Percentiles rank a stretch among this genome's conserved stretches.
phyloP scores from a whole-genome alignment of 1,140 invertebrate genomes.

The Polyergus mexicanus region DNA sequence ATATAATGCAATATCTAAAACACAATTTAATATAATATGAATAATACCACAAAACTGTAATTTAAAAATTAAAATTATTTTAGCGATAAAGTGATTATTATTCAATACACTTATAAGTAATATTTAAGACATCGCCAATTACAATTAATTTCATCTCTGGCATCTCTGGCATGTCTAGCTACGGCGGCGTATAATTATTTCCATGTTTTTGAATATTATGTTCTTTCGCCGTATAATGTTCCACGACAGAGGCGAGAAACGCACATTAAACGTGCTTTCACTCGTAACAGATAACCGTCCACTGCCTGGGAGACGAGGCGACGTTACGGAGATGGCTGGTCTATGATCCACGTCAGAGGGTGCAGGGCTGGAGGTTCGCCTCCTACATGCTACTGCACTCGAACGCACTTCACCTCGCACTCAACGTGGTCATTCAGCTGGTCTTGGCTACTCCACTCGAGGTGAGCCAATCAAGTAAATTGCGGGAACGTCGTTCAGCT shows the following conservation, averaged over 20 bases:
- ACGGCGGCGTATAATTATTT: constrained; percentile 33
- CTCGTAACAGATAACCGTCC: constrained; percentile 85
- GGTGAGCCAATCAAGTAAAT: constrained; percentile 82
- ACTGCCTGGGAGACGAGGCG: constrained; percentile 85
- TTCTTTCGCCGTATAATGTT: constrained; percentile 32
- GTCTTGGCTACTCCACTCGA: constrained; percentile 90
- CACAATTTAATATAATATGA: neutral
- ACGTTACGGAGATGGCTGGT: constrained; percentile 88
- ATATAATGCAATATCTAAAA: neutral
- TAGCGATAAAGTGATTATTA: neutral
- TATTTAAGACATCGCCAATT: constrained; percentile 4
- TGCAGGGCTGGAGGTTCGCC: constrained; percentile 92
- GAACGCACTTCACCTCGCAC: constrained; percentile 88
- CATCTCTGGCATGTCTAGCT: neutral
- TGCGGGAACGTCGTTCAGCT: constrained; percentile 41
- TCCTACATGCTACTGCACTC: constrained; percentile 95
- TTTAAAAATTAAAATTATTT: constrained; percentile 15
- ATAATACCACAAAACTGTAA: neutral
- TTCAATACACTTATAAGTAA: neutral
- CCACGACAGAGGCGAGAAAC: constrained; percentile 2
- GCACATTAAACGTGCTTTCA: constrained; percentile 57
- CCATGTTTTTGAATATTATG: constrained; percentile 5
- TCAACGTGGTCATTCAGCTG: constrained; percentile 90
- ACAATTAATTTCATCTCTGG: constrained; percentile 38
- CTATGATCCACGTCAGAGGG: constrained; percentile 90